Evolutionary conservation across 2,888 invertebrate genomes (phyloP).

Genomic region (Noctua janthe): DNA sequence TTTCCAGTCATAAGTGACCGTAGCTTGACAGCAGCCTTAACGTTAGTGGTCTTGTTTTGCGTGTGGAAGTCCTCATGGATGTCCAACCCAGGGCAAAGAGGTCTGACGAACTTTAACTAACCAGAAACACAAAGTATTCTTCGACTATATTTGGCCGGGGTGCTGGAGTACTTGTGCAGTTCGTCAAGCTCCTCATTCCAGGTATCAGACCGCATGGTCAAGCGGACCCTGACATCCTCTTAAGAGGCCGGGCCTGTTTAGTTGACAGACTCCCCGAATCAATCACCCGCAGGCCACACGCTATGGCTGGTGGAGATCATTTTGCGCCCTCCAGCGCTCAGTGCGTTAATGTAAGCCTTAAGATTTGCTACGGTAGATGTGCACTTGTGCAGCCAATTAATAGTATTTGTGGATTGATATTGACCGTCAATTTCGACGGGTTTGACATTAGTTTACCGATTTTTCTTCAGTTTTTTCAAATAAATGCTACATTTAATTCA

Average conservation of each 20-base stretch:
- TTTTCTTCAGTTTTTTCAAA: background rate
- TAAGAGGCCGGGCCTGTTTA: background rate
- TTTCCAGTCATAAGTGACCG: background rate
- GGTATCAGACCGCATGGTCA: background rate
- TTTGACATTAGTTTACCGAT: background rate
- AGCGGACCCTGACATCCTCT: no score
- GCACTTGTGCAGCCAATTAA: background rate
- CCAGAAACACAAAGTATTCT: background rate
- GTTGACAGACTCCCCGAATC: background rate
- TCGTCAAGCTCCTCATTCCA: background rate
- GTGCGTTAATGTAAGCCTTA: background rate
- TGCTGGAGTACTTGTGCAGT: background rate
- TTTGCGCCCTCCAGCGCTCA: background rate
- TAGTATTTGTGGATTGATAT: background rate
- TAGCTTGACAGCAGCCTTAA: background rate
- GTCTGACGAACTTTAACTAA: no score
- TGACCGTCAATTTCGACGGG: no score
- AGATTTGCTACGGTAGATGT: background rate
- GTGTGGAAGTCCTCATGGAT: background rate
- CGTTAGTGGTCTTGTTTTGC: background rate
- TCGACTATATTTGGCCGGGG: background rate
- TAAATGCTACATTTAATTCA: background rate
- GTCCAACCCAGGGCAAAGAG: background rate
- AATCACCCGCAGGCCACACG: background rate
- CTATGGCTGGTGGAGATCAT: background rate